Conservation (phyloP, 2,888 invertebrate genomes). For the Sipha maydis region DNA sequence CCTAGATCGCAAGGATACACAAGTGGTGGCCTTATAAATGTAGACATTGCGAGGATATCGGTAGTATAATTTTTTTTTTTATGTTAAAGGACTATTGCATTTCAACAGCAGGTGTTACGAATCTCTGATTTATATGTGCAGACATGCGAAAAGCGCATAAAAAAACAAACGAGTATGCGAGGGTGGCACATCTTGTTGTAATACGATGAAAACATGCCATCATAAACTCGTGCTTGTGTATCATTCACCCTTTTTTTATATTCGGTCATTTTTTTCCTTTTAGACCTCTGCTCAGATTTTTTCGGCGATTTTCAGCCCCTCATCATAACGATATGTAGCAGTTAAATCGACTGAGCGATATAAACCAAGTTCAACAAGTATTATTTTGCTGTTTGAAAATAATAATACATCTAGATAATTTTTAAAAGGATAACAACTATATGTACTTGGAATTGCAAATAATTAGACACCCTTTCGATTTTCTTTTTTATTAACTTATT, state of each 20-base stretch:
- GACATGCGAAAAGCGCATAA: slow-evolving; percentile 61
- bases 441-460: too few species aligned
- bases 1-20: slow-evolving; percentile 18
- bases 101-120: slow-evolving; percentile 62
- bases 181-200: slow-evolving; percentile 62
- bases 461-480: too few species aligned
- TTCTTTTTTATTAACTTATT: background rate
- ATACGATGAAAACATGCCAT: slow-evolving; percentile 61
- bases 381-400: background rate
- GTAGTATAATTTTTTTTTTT: slow-evolving; percentile 54
- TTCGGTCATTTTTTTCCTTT: slow-evolving; percentile 56
- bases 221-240: slow-evolving; percentile 61
- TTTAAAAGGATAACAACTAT: background rate
- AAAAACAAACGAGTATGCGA: slow-evolving; percentile 59
- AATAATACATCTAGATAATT: background rate
- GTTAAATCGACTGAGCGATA: slow-evolving; percentile 52
- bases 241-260: slow-evolving; percentile 61
- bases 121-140: slow-evolving; percentile 62
- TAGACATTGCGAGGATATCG: slow-evolving; percentile 60
- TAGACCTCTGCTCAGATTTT: slow-evolving; percentile 47
- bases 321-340: slow-evolving; percentile 48
- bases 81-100: slow-evolving; percentile 48
- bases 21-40: slow-evolving; percentile 54
- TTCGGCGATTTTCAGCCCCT: slow-evolving; percentile 48
- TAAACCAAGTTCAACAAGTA: slow-evolving; percentile 56